These are phyloP conservation scores for Stratiomys singularior DNA, from an alignment of 2,888 invertebrate genomes.

Conservation along the genomic window DNA sequence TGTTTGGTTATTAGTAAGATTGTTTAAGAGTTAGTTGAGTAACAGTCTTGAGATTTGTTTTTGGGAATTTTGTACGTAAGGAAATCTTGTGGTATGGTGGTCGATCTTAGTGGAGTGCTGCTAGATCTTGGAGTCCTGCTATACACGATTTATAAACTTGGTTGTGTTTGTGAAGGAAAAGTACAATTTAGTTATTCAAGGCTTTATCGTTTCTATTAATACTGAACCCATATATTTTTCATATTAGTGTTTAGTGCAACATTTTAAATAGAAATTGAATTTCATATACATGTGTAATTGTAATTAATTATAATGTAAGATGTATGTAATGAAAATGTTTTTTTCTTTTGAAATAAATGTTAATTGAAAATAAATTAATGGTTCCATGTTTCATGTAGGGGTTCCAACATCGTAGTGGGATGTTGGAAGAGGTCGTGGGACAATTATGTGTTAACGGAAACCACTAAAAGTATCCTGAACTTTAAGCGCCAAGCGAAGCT, in stretches of 20 bases:
- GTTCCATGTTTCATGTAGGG: too few relatives aligned
- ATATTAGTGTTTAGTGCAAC: not conserved
- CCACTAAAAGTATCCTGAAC: too few relatives aligned
- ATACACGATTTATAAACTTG: not conserved
- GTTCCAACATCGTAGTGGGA: too few relatives aligned
- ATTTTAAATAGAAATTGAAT: not conserved
- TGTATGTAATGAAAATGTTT: not conserved
- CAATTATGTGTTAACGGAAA: too few relatives aligned
- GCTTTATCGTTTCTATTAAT: slow-evolving; percentile 20
- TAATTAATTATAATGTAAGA: not conserved
- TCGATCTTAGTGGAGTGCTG: too few relatives aligned
- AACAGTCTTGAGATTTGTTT: too few relatives aligned
- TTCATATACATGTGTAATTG: not conserved
- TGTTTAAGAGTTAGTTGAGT: too few relatives aligned
- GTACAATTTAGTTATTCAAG: slow-evolving; percentile 35
- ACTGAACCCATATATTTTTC: slow-evolving; percentile 2
- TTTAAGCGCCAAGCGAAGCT: too few relatives aligned
- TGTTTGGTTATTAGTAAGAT: too few relatives aligned
- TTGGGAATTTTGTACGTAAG: too few relatives aligned
- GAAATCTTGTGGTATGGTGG: too few relatives aligned
- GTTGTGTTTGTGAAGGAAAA: slow-evolving; percentile 37
- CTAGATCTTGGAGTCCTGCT: not conserved
- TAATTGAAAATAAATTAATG: not conserved
- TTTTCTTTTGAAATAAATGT: slow-evolving; percentile 20
- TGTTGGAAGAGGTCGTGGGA: too few relatives aligned